Evolutionary conservation across 2,797 vertebrate genomes (phyloP), one percentile per base, ranked within the genome.

Genomic region (Prionace glauca): DNA sequence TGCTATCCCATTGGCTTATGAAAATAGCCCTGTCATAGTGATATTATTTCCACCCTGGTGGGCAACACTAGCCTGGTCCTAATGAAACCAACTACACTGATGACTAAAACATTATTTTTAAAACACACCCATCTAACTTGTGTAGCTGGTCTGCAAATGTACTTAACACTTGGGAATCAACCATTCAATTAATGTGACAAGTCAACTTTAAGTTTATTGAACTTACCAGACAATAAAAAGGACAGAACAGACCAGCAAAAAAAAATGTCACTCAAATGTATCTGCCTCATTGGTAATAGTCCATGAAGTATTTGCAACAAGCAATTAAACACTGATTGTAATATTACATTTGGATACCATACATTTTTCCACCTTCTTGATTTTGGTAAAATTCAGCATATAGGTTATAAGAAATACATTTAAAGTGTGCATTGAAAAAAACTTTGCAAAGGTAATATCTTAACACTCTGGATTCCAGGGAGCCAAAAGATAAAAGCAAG

Each of bases 401-500:
- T 72, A 60, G 93, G 50, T 91, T 91, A 91, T 77, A 95, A 95
- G 93, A 95, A 56, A 95, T 29, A 77, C 93, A 95, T 95, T 95
- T 77, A 95, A 95, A 95, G 93, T 56, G 93, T 95, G 45, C 93
- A 94, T 95, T 95, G 26, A 72, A 71, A 90, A 77, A 56, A 77
- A 74, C 45, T 60, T 95, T 95, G 45, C 93, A 95, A 95, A 77
- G 93, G 93, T 69, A 77, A 77, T 56, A 95, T 95, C 45, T 77
- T 56, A 69, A 50, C 50, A n/a, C 72, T n/a, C 93, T 95, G 45
- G 26, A 60, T 95, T 45, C 71, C 72, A 77, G 50, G 50, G 93
- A 95, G 72, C n/a, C 4, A 12, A 72, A 41, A 96, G 96, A 62
- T 92, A 11, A 96, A 96, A 96, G 96, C 20, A 95, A 95, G n/a